These are phyloP conservation scores for Drosophila subpulchrella DNA, from an alignment of 1,140 invertebrate genomes.

Conservation along the genomic window DNA sequence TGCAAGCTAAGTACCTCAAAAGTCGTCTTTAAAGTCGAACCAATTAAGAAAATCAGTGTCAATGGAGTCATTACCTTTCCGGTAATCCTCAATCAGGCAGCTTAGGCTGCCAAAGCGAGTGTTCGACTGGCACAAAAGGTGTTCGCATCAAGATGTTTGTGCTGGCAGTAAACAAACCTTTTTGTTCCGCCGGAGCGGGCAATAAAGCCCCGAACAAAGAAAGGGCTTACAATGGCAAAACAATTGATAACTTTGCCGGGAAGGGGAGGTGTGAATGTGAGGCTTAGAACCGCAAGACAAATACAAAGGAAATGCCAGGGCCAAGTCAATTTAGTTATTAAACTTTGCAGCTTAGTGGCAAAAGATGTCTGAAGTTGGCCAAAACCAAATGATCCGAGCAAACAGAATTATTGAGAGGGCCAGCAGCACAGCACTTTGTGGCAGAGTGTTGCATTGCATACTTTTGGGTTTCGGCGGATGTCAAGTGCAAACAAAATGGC, in stretches of 20 bases:
- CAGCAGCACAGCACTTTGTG: slow-evolving; percentile 13
- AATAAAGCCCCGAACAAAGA: slow-evolving; percentile 39
- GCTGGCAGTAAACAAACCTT: slow-evolving; percentile 8
- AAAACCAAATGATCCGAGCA: slow-evolving; percentile 42
- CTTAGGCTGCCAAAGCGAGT: slow-evolving; percentile 19
- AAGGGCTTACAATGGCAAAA: slow-evolving; percentile 23
- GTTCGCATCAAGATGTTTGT: slow-evolving; percentile 36
- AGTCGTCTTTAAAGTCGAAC: slow-evolving; percentile 1
- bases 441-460: slow-evolving; percentile 43
- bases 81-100: slow-evolving; percentile 42
- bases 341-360: slow-evolving; percentile 36
- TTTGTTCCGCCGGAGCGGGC: slow-evolving; percentile 13
- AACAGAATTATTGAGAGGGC: slow-evolving; percentile 50
- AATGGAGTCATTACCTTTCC: slow-evolving; percentile 44
- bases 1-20: background rate
- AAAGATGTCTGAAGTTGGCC: background rate
- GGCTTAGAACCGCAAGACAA: slow-evolving; percentile 22
- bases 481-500: slow-evolving; percentile 77
- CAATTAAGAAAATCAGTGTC: slow-evolving; percentile 25
- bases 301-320: slow-evolving; percentile 21
- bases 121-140: slow-evolving; percentile 45
- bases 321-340: slow-evolving; percentile 41
- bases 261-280: slow-evolving; percentile 1
- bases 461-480: slow-evolving; percentile 41
- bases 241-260: slow-evolving; percentile 7